Conservation (phyloP, 2,888 invertebrate genomes). For the Eupithecia dodoneata region DNA sequence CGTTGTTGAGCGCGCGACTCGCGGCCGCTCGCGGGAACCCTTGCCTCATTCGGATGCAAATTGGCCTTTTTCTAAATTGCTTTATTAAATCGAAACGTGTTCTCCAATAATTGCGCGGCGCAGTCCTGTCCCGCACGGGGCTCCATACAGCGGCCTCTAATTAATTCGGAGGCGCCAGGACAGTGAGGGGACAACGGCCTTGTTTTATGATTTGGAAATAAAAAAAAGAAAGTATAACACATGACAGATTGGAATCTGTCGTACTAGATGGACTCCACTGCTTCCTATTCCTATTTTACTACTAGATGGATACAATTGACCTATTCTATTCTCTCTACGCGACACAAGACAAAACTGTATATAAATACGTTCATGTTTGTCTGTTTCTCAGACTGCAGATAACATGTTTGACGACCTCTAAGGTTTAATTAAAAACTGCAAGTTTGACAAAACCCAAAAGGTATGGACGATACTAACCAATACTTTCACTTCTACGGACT, state of each 20-base stretch:
- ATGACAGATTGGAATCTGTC: neutral
- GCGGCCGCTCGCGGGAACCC: conserved; percentile 54
- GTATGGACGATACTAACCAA: neutral
- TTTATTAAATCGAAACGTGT: conserved; percentile 81
- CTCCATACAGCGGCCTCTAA: conserved; percentile 39
- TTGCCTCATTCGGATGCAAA: conserved; percentile 75
- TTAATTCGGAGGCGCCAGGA: conserved; percentile 33
- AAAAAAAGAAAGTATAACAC: neutral
- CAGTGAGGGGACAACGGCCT: neutral
- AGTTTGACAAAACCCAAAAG: neutral
- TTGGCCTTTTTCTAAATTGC: conserved; percentile 78
- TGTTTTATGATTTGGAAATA: neutral
- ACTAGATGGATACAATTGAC: too few relatives aligned
- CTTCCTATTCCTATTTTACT: neutral
- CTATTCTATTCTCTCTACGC: neutral
- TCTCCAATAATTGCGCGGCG: conserved; percentile 69
- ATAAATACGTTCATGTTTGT: neutral
- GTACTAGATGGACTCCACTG: neutral
- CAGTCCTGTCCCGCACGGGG: conserved; percentile 22
- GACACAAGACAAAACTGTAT: neutral
- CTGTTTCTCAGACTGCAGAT: neutral
- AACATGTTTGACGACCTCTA: neutral
- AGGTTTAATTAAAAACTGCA: too few relatives aligned
- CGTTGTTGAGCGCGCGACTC: neutral
- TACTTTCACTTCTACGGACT: neutral